Conservation (phyloP, 2,113 vertebrate genomes). For the Rhynchomys soricoides region DNA sequence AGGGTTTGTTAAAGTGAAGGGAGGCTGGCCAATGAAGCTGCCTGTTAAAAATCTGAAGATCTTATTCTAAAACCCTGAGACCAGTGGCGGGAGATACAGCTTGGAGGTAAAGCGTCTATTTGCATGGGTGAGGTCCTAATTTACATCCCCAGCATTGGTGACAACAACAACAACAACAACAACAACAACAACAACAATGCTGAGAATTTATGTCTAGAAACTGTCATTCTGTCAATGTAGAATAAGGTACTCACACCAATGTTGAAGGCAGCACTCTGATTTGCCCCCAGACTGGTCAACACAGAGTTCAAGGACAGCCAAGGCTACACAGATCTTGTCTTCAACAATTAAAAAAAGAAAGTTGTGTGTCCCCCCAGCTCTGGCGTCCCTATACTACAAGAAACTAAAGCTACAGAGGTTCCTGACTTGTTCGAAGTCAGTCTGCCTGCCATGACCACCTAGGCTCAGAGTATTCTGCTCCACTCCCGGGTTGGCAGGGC, state of each 20-base stretch:
- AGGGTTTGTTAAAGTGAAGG: neutral
- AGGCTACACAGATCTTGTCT: neutral
- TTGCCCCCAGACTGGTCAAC: neutral
- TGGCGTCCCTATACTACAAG: neutral
- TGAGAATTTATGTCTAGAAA: neutral
- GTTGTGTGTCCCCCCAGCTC: too few relatives aligned
- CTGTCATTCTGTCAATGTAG: neutral
- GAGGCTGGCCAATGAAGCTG: neutral
- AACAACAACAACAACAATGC: neutral
- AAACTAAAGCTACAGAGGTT: neutral
- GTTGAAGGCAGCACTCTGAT: neutral
- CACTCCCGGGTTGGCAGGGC: neutral
- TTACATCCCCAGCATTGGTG: neutral
- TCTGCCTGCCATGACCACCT: neutral
- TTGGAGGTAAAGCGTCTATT: neutral
- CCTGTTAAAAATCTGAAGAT: neutral
- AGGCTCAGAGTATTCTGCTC: neutral
- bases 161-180: neutral
- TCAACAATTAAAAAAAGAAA: neutral
- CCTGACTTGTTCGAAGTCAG: neutral
- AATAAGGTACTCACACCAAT: neutral
- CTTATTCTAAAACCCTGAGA: neutral
- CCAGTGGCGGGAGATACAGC: neutral
- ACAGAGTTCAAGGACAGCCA: neutral
- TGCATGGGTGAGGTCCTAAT: neutral